These are phyloP conservation scores for Zeus faber DNA, from an alignment of 2,113 vertebrate genomes.

Conservation along the genomic window DNA sequence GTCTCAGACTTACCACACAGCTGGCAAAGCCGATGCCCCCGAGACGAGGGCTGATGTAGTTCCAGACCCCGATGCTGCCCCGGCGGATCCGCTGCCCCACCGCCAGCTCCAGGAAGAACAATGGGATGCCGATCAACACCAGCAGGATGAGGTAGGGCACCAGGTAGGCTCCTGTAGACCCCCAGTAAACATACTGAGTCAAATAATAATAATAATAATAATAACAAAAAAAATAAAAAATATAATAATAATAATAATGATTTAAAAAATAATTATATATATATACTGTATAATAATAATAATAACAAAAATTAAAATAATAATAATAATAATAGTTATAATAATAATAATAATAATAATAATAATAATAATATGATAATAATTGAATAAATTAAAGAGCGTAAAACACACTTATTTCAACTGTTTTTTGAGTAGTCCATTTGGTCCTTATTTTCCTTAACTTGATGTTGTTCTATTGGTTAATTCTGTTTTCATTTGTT, in stretches of 20 bases:
- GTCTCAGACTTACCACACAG: slow-evolving; percentile 85
- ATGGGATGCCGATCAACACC: slow-evolving; percentile 90
- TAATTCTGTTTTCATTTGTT: no score
- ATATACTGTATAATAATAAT: background rate
- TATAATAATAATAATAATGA: background rate
- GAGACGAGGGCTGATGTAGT: slow-evolving; percentile 94
- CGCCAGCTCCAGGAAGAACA: slow-evolving; percentile 96
- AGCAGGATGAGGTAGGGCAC: slow-evolving; percentile 93
- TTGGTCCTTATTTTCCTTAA: no score
- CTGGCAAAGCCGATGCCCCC: slow-evolving; percentile 96
- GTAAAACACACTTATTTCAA: no score
- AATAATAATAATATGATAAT: no score
- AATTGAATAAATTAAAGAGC: no score
- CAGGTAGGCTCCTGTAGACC: slow-evolving; percentile 88
- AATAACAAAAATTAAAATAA: no score
- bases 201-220: no score
- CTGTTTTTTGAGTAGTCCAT: no score
- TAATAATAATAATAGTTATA: no score
- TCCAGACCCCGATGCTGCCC: slow-evolving; percentile 98
- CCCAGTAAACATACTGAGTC: background rate
- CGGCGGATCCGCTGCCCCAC: slow-evolving; percentile 93
- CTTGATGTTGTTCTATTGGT: no score
- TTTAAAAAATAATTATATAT: background rate
- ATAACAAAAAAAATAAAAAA: no score
- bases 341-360: no score